Percentiles rank a stretch among this genome's conserved stretches.
Evolutionary conservation across 2,888 invertebrate species (phyloP).

Genomic region (Ariolimax columbianus): DNA sequence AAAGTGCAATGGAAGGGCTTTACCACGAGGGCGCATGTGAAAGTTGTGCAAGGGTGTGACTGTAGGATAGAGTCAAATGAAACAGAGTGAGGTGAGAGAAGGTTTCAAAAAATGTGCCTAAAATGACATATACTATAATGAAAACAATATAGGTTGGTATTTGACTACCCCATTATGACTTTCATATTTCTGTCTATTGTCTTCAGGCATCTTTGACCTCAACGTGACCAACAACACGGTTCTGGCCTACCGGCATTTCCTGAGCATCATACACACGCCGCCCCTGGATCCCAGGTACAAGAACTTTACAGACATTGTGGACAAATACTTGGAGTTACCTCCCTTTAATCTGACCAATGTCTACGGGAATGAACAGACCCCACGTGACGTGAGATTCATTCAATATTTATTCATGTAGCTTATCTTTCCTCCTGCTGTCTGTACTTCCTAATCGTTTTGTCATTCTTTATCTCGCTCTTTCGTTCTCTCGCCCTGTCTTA

Average conservation of each 20-base stretch:
- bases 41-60: too few relatives aligned
- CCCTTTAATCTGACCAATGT: conserved; percentile 94
- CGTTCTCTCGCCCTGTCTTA: too few relatives aligned
- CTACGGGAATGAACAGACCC: conserved; percentile 49
- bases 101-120: too few relatives aligned
- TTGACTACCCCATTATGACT: too few relatives aligned
- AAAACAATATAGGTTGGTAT: too few relatives aligned
- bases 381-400: neutral
- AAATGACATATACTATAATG: too few relatives aligned
- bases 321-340: conserved; percentile 88
- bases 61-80: too few relatives aligned
- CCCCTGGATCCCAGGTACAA: conserved; percentile 84
- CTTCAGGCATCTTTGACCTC: conserved; percentile 65
- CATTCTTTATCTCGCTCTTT: too few relatives aligned
- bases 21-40: too few relatives aligned
- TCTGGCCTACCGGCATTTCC: conserved; percentile 88
- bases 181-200: neutral
- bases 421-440: neutral
- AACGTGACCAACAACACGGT: conserved; percentile 59
- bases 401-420: neutral
- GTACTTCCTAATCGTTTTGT: too few relatives aligned
- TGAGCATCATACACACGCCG: conserved; percentile 87
- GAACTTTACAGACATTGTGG: conserved; percentile 87
- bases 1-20: too few relatives aligned
- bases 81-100: too few relatives aligned